Percentiles rank a stretch among this genome's conserved stretches.
phyloP scores from a whole-genome alignment of 2,113 vertebrate genomes.

The Hippocampus abdominalis region DNA sequence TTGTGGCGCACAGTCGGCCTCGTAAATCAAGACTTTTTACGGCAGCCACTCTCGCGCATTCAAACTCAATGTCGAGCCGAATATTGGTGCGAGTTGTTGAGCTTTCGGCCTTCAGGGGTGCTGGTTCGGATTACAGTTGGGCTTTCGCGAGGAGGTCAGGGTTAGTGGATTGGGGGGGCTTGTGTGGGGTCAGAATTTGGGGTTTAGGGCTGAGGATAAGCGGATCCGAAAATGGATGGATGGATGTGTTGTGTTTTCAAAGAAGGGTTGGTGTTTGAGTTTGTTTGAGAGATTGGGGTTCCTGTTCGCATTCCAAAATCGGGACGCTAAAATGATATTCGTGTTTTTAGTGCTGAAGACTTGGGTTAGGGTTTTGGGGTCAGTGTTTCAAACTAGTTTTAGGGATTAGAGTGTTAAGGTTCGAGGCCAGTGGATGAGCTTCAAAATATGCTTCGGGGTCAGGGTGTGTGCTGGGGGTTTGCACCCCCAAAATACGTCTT shows the following conservation, averaged over 20 bases:
- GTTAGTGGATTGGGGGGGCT: no score
- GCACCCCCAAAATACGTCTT: no score
- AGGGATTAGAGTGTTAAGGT: no score
- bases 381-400: no score
- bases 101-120: not conserved
- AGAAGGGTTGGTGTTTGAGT: not conserved
- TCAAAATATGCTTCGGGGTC: no score
- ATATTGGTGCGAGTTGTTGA: not conserved
- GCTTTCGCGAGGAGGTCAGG: not conserved
- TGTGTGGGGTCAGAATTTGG: no score
- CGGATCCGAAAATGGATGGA: no score
- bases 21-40: slow-evolving; percentile 47
- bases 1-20: slow-evolving; percentile 47
- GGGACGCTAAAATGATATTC: not conserved
- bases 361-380: no score
- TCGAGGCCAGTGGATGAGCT: no score
- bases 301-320: not conserved
- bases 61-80: not conserved
- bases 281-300: no score
- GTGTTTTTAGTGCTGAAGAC: no score
- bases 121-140: not conserved
- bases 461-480: no score
- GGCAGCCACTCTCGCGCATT: not conserved
- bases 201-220: not conserved
- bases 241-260: not conserved